A percentile compares a stretch with the other conserved stretches of the same genome.
Evolutionary conservation across 1,140 invertebrate genomes (phyloP).

Genomic region (Patella vulgata): DNA sequence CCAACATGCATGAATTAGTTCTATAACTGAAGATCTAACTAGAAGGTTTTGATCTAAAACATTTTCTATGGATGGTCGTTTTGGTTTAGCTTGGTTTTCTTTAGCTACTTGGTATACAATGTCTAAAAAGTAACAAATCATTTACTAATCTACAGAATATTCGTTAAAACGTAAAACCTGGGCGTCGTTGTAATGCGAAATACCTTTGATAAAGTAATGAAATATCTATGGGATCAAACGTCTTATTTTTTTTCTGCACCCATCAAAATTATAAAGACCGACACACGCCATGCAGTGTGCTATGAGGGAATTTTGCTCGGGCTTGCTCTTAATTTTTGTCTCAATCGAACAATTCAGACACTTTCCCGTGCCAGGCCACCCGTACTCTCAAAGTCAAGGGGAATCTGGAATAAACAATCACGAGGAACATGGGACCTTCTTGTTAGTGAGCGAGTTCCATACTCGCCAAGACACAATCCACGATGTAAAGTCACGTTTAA

Average conservation of each 20-base stretch:
- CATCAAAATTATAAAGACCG: background rate
- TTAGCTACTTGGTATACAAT: constrained; percentile 39
- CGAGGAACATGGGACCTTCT: background rate
- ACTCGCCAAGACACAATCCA: background rate
- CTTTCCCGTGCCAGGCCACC: background rate
- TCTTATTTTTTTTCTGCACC: background rate
- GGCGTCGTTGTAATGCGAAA: background rate
- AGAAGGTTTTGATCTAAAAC: constrained; percentile 13
- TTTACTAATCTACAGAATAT: background rate
- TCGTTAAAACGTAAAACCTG: background rate
- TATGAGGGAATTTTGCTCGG: too few species aligned
- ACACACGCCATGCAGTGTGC: background rate
- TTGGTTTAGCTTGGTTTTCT: constrained; percentile 13
- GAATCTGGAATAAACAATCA: background rate
- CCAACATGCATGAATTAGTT: constrained; percentile 49
- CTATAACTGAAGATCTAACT: constrained; percentile 23
- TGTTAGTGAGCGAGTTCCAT: too few species aligned
- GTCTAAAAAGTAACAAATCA: constrained; percentile 41
- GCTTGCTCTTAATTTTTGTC: too few species aligned
- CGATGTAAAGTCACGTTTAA: too few species aligned
- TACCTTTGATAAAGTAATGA: background rate
- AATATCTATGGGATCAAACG: background rate
- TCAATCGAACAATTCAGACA: too few species aligned
- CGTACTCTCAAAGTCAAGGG: background rate
- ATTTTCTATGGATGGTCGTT: constrained; percentile 33